A percentile compares a stretch with the other conserved stretches of the same genome.
phyloP scores from a whole-genome alignment of 2,797 vertebrate species.

The Numenius phaeopus region DNA sequence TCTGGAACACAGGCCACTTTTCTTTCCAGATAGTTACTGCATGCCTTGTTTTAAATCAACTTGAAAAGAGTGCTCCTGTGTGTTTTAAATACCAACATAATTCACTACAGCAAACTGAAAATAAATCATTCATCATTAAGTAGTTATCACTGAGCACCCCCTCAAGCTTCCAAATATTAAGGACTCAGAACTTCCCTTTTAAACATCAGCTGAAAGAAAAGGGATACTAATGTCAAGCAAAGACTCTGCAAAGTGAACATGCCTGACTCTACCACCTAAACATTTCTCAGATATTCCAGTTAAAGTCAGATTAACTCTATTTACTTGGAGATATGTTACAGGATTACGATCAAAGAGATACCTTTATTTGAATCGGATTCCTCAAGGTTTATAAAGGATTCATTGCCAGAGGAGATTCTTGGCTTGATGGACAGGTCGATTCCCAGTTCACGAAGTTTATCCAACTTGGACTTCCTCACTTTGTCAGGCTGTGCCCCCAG shows the following conservation, averaged over 20 bases:
- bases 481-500: conserved; percentile 59
- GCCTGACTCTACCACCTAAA: neutral
- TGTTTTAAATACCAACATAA: neutral
- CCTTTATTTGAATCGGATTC: conserved; percentile 86
- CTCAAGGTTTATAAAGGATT: conserved; percentile 90
- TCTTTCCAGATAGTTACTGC: neutral
- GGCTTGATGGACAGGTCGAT: conserved; percentile 89
- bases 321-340: neutral
- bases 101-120: neutral
- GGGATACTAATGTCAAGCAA: neutral
- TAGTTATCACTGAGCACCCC: neutral
- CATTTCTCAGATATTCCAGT: neutral
- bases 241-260: rapidly evolving
- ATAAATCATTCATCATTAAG: neutral
- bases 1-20: neutral
- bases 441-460: conserved; percentile 90
- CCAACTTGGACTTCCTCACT: conserved; percentile 84
- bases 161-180: neutral
- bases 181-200: neutral
- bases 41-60: neutral
- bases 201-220: neutral
- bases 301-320: neutral
- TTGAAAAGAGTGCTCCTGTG: neutral
- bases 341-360: conserved; percentile 43
- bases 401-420: conserved; percentile 84